Percentiles rank a stretch among this genome's conserved stretches.
phyloP scores from a whole-genome alignment of 2,113 vertebrate genomes.

The Lasiurus borealis region DNA sequence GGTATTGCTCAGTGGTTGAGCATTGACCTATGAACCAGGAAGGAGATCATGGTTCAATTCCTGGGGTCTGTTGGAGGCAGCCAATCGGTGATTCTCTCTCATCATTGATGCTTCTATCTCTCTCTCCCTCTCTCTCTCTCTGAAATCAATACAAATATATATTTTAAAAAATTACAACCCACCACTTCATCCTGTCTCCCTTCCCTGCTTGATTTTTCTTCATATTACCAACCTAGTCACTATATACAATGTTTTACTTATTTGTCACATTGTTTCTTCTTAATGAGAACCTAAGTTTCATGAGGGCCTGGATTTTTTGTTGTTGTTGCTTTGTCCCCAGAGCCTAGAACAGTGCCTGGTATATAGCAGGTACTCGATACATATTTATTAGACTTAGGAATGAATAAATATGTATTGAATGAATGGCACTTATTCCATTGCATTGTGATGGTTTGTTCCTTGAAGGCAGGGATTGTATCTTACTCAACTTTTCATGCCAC shows the following conservation, averaged over 20 bases:
- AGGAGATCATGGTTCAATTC: too few species aligned
- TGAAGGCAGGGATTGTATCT: background rate
- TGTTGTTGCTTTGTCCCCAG: background rate
- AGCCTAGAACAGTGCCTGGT: background rate
- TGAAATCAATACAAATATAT: too few species aligned
- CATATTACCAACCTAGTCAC: background rate
- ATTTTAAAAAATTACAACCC: background rate
- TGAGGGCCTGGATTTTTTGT: background rate
- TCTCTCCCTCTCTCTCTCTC: too few species aligned
- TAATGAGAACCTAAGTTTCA: background rate
- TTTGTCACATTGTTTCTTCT: background rate
- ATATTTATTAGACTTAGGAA: background rate
- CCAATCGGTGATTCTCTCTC: too few species aligned
- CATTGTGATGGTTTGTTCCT: background rate
- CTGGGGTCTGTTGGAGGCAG: too few species aligned
- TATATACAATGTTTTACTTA: background rate
- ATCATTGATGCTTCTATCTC: too few species aligned
- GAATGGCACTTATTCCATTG: background rate
- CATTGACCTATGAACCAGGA: too few species aligned
- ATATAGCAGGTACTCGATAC: background rate
- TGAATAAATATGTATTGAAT: background rate
- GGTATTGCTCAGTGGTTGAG: too few species aligned
- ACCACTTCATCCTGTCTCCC: background rate
- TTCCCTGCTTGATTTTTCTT: background rate
- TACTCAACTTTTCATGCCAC: background rate